Conservation (phyloP, 2,113 vertebrate species). For the Addax nasomaculatus region DNA sequence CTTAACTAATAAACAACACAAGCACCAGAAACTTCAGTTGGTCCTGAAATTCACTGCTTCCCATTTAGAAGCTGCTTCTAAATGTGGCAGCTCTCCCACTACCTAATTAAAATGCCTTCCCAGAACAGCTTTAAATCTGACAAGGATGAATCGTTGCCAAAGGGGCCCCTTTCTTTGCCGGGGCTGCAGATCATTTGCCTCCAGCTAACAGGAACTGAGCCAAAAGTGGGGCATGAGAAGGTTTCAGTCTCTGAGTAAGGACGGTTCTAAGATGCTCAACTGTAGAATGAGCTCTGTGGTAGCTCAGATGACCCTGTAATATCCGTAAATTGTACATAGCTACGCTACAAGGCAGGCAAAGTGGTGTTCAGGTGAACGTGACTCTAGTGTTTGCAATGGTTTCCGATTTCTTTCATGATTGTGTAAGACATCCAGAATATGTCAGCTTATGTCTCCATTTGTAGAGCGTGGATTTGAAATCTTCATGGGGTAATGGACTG, state of each 20-base stretch:
- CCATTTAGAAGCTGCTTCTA: conserved; percentile 15
- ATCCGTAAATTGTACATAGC: background rate
- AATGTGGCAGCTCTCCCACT: conserved; percentile 25
- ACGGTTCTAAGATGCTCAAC: background rate
- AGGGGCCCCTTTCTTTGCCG: background rate
- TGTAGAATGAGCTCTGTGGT: background rate
- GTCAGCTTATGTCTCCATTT: background rate
- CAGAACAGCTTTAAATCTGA: conserved; percentile 31
- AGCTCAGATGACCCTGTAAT: background rate
- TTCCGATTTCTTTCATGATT: background rate
- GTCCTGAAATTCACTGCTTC: conserved; percentile 12
- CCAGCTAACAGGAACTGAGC: conserved; percentile 27
- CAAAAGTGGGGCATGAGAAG: background rate
- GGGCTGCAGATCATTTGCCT: conserved; percentile 25
- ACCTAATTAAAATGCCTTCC: conserved; percentile 48
- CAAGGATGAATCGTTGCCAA: conserved; percentile 20
- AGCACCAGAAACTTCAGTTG: background rate
- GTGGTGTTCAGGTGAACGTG: background rate
- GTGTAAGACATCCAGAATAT: background rate
- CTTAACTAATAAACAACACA: background rate
- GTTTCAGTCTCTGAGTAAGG: background rate
- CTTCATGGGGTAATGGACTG: background rate
- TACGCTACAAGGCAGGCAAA: background rate
- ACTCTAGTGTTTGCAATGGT: background rate
- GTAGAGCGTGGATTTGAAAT: background rate